phyloP scores from a whole-genome alignment of 2,888 invertebrate genomes.

The Xestia c-nigrum region DNA sequence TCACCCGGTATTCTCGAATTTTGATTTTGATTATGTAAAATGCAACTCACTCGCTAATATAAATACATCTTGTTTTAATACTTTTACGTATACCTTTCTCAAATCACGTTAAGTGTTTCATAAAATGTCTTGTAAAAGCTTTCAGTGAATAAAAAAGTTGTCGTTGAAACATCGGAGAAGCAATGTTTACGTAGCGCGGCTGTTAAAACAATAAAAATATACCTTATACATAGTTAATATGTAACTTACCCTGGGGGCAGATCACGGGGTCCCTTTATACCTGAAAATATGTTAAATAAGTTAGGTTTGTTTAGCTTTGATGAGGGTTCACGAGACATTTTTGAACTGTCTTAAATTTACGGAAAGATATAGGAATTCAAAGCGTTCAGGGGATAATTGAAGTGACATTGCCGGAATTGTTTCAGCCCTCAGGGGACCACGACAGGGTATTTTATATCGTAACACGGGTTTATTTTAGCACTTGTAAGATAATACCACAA shows the following conservation, averaged over 20 bases:
- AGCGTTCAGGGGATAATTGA: constrained; percentile 39
- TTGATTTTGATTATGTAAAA: neutral
- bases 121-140: constrained; percentile 40
- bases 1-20: neutral
- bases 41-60: neutral
- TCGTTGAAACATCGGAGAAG: constrained; percentile 23
- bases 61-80: constrained; percentile 14
- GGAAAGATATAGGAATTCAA: constrained; percentile 39
- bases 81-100: constrained; percentile 10
- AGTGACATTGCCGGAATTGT: constrained; percentile 36
- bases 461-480: constrained; percentile 24
- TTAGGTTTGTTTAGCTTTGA: constrained; percentile 61
- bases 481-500: constrained; percentile 10
- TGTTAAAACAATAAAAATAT: constrained; percentile 61
- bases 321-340: constrained; percentile 54
- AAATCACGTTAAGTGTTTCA: constrained; percentile 32
- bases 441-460: constrained; percentile 25
- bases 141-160: constrained; percentile 37
- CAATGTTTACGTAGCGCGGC: constrained; percentile 30
- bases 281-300: constrained; percentile 67
- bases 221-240: constrained; percentile 36
- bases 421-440: neutral
- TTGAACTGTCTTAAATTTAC: constrained; percentile 51
- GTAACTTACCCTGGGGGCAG: constrained; percentile 65
- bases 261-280: constrained; percentile 64